Percentiles rank a stretch among this genome's conserved stretches.
Conservation (phyloP, 92 coral and sea anemone genomes). For the Actinostola sp. region DNA sequence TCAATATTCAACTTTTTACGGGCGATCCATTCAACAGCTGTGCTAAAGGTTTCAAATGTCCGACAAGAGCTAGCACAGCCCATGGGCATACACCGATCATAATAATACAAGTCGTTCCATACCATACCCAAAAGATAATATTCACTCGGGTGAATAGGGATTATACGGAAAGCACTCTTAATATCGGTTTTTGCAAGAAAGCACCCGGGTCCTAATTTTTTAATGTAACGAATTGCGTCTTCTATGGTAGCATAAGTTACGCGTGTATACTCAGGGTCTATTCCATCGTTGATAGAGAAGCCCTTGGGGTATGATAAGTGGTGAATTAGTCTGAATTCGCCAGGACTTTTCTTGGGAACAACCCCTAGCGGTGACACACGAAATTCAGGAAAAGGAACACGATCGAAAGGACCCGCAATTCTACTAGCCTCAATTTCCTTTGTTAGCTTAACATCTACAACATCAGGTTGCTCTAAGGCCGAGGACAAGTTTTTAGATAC, state of each 20-base stretch:
- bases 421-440: slow-evolving; percentile 48
- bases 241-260: slow-evolving; percentile 52
- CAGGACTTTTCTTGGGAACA: slow-evolving; percentile 58
- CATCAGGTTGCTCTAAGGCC: slow-evolving; percentile 40
- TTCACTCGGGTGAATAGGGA: slow-evolving; percentile 43
- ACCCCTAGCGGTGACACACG: slow-evolving; percentile 53
- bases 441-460: slow-evolving; percentile 43
- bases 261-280: slow-evolving; percentile 23
- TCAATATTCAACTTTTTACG: slow-evolving; percentile 32
- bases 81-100: slow-evolving; percentile 41
- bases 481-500: slow-evolving; percentile 47
- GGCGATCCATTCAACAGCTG: slow-evolving; percentile 50
- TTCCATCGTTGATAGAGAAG: slow-evolving; percentile 47
- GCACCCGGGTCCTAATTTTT: slow-evolving; percentile 32
- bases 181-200: slow-evolving; percentile 47
- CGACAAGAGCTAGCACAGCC: slow-evolving; percentile 53
- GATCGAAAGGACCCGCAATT: slow-evolving; percentile 44
- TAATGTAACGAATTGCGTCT: slow-evolving; percentile 43
- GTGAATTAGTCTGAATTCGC: slow-evolving; percentile 52
- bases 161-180: slow-evolving; percentile 41
- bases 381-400: slow-evolving; percentile 46
- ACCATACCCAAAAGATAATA: slow-evolving; percentile 28
- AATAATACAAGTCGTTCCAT: slow-evolving; percentile 37
- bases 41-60: slow-evolving; percentile 46
- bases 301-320: slow-evolving; percentile 61